Base-by-base conservation (phyloP, 2,888 invertebrate species). In the Tethea ocularis region DNA sequence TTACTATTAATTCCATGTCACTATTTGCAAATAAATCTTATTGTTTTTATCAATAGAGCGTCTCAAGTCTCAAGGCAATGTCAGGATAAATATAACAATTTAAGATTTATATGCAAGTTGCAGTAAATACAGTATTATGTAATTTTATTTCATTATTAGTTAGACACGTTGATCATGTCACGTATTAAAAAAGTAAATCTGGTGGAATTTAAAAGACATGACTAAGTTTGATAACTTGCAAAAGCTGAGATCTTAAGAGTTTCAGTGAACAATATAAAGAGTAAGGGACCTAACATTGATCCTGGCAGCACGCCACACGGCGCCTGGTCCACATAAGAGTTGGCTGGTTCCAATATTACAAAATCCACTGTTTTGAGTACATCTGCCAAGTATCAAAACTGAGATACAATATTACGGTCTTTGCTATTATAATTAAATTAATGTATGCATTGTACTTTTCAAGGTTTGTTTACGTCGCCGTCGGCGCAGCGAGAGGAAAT, bases 241-340 rank as follows among this genome's bases (percentile, higher is more conserved):
- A 29, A 1, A 29, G 29, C 29, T 20, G 22, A 10, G 0, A 46
- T 61, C 58, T 64, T 2, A 13, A n/a, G 24, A 24, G 24, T 26
- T 56, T 58, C 56, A 62, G 54, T 61, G 63, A 54, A 61, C 59
- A 51, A 59, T 33, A 7, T 41, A 62, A 60, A 63, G 61, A 65
- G 61, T 15, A 61, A 52, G 60, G 62, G 66, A 15, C 61, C 65
- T 51, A 67, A 60, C 60, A 24, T 57, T 11, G 22, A n/a, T 52
- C 60, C 71, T 81, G 80, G 80, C 80, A 71, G 62, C 1, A 38
- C 56, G 80, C 80, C 80, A 80, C 59, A 41, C 64, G 74, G 78
- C 76, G 78, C 77, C 68, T 68, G 65, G 67, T 56, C 56, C 52
- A 33, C 55, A 33, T 51, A 22, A 17, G 23, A 60, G 55, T 59